Evolutionary conservation across 2,888 invertebrate species (phyloP).

Genomic region (Nysson spinosus): DNA sequence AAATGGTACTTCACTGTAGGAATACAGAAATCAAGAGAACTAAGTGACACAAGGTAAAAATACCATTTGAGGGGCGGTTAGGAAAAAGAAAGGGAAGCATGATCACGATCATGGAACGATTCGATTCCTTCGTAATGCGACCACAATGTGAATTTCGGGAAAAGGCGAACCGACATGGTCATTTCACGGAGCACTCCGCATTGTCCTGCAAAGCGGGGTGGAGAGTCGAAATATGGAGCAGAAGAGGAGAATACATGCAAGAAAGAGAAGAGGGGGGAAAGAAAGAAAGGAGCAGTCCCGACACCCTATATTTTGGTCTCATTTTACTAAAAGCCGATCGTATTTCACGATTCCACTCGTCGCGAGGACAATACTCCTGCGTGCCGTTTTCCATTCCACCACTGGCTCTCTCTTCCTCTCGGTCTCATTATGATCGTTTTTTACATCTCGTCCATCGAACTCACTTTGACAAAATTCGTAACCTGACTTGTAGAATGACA

Average conservation of each 20-base stretch:
- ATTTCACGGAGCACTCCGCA: slow-evolving; percentile 63
- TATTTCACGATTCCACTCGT: slow-evolving; percentile 72
- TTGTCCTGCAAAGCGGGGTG: slow-evolving; percentile 43
- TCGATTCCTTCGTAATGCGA: slow-evolving; percentile 36
- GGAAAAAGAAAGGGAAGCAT: neutral
- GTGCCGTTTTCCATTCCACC: slow-evolving; percentile 54
- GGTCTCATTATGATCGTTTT: slow-evolving; percentile 2
- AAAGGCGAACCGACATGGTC: slow-evolving; percentile 62
- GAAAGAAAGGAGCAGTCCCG: slow-evolving; percentile 31
- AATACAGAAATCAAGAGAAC: slow-evolving; percentile 42
- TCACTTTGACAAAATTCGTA: slow-evolving; percentile 49
- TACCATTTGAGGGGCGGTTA: neutral
- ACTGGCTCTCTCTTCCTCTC: slow-evolving; percentile 32
- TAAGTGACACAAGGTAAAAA: neutral
- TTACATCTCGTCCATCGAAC: slow-evolving; percentile 4
- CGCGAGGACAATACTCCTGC: slow-evolving; percentile 60
- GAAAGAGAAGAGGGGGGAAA: neutral
- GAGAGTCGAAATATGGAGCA: slow-evolving; percentile 25
- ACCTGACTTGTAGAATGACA: slow-evolving; percentile 54
- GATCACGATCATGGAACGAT: slow-evolving; percentile 20
- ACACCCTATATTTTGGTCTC: slow-evolving; percentile 74
- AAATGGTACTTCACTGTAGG: slow-evolving; percentile 33
- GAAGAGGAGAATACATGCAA: neutral
- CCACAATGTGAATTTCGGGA: slow-evolving; percentile 40
- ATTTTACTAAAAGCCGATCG: slow-evolving; percentile 76